These are phyloP conservation scores for Cynoglossus semilaevis DNA, from an alignment of 2,113 vertebrate genomes.

Conservation along the genomic window DNA sequence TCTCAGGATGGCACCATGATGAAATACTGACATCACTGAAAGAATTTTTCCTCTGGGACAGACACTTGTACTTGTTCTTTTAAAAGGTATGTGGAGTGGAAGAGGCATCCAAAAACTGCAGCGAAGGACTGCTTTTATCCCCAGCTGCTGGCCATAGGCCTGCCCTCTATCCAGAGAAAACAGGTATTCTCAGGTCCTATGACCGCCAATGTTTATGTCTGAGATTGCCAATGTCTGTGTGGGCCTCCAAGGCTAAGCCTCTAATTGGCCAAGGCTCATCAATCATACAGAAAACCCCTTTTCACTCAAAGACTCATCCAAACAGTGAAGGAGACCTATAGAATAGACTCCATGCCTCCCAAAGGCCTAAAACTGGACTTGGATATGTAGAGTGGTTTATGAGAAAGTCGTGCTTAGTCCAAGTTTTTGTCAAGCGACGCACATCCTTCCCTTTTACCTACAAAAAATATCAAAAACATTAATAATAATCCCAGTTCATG, in stretches of 20 bases:
- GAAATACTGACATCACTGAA: slow-evolving; percentile 55
- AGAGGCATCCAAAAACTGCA: slow-evolving; percentile 52
- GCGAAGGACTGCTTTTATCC: slow-evolving; percentile 8
- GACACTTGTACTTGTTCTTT: slow-evolving; percentile 40
- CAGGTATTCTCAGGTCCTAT: slow-evolving; percentile 67
- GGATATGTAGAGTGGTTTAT: slow-evolving; percentile 52
- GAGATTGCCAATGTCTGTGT: slow-evolving; percentile 61
- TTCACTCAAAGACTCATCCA: slow-evolving; percentile 70
- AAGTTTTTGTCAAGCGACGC: slow-evolving; percentile 45
- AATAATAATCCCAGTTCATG: neutral
- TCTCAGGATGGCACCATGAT: slow-evolving; percentile 38
- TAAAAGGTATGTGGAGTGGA: slow-evolving; percentile 46
- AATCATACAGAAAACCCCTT: slow-evolving; percentile 68
- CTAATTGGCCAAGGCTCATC: slow-evolving; percentile 80
- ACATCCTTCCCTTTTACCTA: slow-evolving; percentile 45
- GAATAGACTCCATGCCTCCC: slow-evolving; percentile 61
- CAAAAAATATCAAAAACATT: slow-evolving; percentile 2
- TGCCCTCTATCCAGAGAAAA: slow-evolving; percentile 38
- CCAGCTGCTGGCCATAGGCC: slow-evolving; percentile 46
- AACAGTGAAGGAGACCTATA: slow-evolving; percentile 56
- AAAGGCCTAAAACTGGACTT: slow-evolving; percentile 52
- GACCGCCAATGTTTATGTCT: slow-evolving; percentile 69
- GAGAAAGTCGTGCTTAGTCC: slow-evolving; percentile 52
- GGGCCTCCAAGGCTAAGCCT: slow-evolving; percentile 70
- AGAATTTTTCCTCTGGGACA: slow-evolving; percentile 47